Conservation (phyloP, 1,140 invertebrate genomes). For the Drosophila sulfurigaster region DNA sequence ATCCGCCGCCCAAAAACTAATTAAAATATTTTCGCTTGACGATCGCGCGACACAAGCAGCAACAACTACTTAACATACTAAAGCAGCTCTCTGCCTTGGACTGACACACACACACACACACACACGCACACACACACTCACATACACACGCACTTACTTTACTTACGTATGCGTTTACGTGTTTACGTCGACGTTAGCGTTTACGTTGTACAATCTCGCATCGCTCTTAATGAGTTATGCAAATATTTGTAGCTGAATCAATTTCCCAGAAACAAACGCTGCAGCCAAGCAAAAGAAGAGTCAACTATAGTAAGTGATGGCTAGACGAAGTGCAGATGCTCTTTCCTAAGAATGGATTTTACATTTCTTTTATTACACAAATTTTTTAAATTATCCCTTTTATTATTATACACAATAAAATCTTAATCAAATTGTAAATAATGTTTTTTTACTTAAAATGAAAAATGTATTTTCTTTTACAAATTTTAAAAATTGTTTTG, state of each 20-base stretch:
- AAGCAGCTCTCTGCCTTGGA: constrained; percentile 7
- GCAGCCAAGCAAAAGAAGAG: not conserved
- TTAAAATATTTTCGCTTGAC: constrained; percentile 73
- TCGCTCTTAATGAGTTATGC: constrained; percentile 76
- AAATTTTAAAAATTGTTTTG: no score
- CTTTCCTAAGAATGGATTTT: not conserved
- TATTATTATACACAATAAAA: no score
- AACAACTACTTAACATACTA: constrained; percentile 41
- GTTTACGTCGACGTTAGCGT: constrained; percentile 13
- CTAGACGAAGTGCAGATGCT: not conserved
- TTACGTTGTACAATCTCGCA: constrained; percentile 54
- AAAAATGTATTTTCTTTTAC: no score
- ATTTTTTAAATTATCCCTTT: no score
- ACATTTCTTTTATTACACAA: no score
- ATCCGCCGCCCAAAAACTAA: constrained; percentile 68
- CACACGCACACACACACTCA: not conserved
- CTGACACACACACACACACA: constrained; percentile 7
- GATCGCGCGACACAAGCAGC: constrained; percentile 62
- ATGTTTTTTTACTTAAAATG: no score
- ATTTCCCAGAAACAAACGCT: constrained; percentile 56
- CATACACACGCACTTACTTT: constrained; percentile 13
- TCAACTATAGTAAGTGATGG: not conserved
- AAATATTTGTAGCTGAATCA: constrained; percentile 74
- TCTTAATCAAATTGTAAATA: no score
- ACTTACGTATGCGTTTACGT: constrained; percentile 30